Base-by-base conservation (phyloP, 2,113 vertebrate genomes). In the Carettochelys insculpta region DNA sequence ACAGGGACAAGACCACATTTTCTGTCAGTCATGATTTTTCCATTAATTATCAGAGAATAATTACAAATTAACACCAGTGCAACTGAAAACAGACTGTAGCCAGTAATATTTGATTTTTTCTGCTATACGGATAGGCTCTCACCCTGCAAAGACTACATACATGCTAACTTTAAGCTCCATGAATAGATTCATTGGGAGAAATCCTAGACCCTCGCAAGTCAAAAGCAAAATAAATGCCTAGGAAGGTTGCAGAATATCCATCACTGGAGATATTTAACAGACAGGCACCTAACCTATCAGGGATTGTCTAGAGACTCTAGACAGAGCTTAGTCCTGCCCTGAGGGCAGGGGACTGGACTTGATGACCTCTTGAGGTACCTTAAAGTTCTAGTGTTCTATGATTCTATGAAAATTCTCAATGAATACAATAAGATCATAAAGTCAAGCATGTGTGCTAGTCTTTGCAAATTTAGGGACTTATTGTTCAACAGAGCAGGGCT, bases 41-140 rank as follows among this genome's bases (percentile, higher is more conserved):
- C 47, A 90, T 27, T 3, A 25, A 80, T 17, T 82, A n/a, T 84
- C 75, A 68, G 16, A 45, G 85, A 38, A 2, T 86, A 83, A 43
- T 19, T 82, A 7, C n/a, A 73, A 83, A 43, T 73, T 83, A 92
- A 85, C 19, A 87, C 17, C 31, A 65, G 11, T 52, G 45, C 12
- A 84, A 71, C 51, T 24, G 38, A 86, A 91, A 92, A 20, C 6
- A 65, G 65, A 82, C 45, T 80, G 80, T 82, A 50, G 87, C 85
- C 25, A 75, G 29, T 45, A 13, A 25, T 45, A 75, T 75, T 75
- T 75, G 10, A 88, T 31, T 12, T n/a, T 53, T 90, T 0, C 0
- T 56, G 22, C 68, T 45, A 78, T 11, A 78, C 83, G 17, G 51
- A 77, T 34, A 68, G 56, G 56, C 58, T 68, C 19, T 61, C 82